Percentiles rank a stretch among this genome's conserved stretches.
Conservation (phyloP, 2,113 vertebrate genomes). For the Grus americana region DNA sequence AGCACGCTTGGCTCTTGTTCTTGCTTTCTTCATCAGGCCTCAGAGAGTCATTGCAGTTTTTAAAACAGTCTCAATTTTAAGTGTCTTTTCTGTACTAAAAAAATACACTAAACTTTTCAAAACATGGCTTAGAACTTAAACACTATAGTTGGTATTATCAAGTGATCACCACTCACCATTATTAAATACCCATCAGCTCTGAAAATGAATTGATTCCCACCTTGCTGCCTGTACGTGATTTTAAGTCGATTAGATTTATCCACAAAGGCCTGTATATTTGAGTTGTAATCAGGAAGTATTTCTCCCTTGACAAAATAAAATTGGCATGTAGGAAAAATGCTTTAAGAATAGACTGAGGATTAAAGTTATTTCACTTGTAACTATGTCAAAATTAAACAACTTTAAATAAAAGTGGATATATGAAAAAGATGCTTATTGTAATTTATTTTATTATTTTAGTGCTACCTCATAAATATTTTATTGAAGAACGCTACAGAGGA, state of each 20-base stretch:
- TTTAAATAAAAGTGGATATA: background rate
- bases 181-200: background rate
- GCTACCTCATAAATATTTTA: conserved; percentile 89
- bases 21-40: background rate
- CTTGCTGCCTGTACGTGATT: background rate
- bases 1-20: fast-evolving
- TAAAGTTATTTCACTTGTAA: background rate
- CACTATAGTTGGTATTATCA: background rate
- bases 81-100: background rate
- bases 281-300: background rate
- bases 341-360: background rate
- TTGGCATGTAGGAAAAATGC: background rate
- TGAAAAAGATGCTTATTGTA: conserved; percentile 31
- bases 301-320: background rate
- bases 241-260: background rate
- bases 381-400: background rate
- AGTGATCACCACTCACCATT: background rate
- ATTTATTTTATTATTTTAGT: conserved; percentile 78
- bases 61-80: background rate
- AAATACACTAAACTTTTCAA: background rate
- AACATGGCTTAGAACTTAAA: background rate
- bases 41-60: background rate
- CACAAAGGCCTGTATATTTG: background rate
- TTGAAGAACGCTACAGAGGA: conserved; percentile 91
- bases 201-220: background rate